Percentiles rank a stretch among this genome's conserved stretches.
These are phyloP conservation scores for Drosophila kanapiae DNA, from an alignment of 1,140 invertebrate species.

Conservation along the genomic window DNA sequence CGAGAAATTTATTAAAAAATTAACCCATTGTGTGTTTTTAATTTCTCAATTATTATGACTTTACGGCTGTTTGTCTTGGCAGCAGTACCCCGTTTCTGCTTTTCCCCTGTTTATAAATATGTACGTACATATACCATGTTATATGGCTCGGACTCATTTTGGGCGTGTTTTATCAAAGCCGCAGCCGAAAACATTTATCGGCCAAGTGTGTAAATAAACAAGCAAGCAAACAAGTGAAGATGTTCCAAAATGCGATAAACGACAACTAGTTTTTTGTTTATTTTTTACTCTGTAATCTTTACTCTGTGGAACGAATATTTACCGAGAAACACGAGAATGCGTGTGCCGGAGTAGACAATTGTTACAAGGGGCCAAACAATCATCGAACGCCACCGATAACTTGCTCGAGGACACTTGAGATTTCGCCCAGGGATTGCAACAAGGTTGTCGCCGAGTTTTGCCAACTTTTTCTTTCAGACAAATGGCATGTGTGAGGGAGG, in stretches of 20 bases:
- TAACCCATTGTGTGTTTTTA: slow-evolving; percentile 67
- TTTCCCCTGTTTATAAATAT: slow-evolving; percentile 16
- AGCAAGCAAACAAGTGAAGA: slow-evolving; percentile 22
- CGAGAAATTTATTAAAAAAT: slow-evolving; percentile 61
- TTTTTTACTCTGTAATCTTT: background rate
- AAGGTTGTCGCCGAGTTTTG: slow-evolving; percentile 20
- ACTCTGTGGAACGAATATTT: slow-evolving; percentile 3
- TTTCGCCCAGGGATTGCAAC: slow-evolving; percentile 25
- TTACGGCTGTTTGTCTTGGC: slow-evolving; percentile 68
- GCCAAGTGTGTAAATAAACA: slow-evolving; percentile 34
- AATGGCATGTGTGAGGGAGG: background rate
- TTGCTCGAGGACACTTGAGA: slow-evolving; percentile 12
- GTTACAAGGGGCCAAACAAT: slow-evolving; percentile 19
- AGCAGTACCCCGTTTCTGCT: slow-evolving; percentile 40
- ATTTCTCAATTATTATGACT: slow-evolving; percentile 78
- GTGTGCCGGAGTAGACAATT: slow-evolving; percentile 23
- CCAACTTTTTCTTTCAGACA: slow-evolving; percentile 19
- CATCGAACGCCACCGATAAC: slow-evolving; percentile 32
- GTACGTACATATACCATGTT: slow-evolving; percentile 1
- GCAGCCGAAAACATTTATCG: slow-evolving; percentile 47
- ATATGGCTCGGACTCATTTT: slow-evolving; percentile 49
- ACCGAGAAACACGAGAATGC: slow-evolving; percentile 12
- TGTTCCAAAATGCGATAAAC: slow-evolving; percentile 25
- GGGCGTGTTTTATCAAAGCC: slow-evolving; percentile 59
- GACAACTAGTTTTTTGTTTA: slow-evolving; percentile 24